These are phyloP conservation scores for Nothocercus nigrocapillus DNA, from an alignment of 2,113 vertebrate species.

Conservation along the genomic window DNA sequence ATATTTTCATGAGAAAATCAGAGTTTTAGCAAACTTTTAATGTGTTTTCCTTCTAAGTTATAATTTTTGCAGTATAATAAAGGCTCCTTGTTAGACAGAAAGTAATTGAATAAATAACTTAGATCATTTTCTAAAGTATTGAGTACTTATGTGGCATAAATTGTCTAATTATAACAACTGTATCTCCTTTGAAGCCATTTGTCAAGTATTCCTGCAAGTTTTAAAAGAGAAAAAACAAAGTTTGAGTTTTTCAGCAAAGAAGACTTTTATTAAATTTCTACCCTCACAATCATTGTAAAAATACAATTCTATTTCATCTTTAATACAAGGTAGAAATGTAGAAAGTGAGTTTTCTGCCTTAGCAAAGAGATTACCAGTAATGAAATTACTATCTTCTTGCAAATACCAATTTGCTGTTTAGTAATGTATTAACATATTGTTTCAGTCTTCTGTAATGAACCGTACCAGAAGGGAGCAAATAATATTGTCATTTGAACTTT, in stretches of 20 bases:
- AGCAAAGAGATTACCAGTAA: constrained; percentile 31
- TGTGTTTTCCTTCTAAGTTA: not conserved
- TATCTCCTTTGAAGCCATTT: not conserved
- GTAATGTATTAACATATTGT: not conserved
- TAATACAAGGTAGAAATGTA: constrained; percentile 11
- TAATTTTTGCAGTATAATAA: constrained; percentile 17
- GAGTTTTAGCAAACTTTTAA: not conserved
- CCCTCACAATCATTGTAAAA: constrained; percentile 46
- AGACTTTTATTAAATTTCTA: constrained; percentile 14
- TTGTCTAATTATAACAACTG: constrained; percentile 7
- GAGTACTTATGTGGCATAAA: not conserved
- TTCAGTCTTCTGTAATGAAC: constrained; percentile 14
- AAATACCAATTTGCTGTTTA: constrained; percentile 48
- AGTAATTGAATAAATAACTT: constrained; percentile 25
- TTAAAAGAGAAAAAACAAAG: constrained; percentile 17
- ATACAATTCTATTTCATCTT: constrained; percentile 60
- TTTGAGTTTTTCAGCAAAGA: constrained; percentile 12
- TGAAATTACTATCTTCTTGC: constrained; percentile 15
- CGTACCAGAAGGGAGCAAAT: not conserved
- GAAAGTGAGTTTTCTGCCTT: constrained; percentile 26
- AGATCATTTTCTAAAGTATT: not conserved
- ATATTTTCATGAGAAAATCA: not conserved
- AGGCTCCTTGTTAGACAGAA: not conserved
- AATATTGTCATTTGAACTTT: constrained; percentile 17
- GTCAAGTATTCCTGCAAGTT: constrained; percentile 2